phyloP scores from a whole-genome alignment of 2,797 vertebrate species.

The Threskiornis aethiopicus region DNA sequence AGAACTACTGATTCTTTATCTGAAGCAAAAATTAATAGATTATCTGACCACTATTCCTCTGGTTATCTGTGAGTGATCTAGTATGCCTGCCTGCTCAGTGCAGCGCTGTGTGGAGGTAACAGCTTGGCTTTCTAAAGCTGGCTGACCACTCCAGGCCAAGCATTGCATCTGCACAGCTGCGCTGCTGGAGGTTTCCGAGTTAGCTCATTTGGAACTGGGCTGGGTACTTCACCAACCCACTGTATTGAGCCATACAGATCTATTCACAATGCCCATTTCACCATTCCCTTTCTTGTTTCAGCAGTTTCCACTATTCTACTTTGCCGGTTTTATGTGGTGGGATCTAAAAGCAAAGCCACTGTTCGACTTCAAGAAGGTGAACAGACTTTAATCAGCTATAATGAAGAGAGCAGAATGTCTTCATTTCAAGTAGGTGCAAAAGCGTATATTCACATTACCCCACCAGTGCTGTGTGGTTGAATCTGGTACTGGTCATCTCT shows the following conservation, averaged over 20 bases:
- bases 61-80: neutral
- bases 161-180: neutral
- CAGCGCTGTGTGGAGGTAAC: neutral
- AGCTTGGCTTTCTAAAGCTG: neutral
- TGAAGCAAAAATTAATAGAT: neutral
- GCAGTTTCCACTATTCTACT: slow-evolving; percentile 4
- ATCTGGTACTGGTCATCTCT: neutral
- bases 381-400: slow-evolving; percentile 83
- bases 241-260: neutral
- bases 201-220: neutral
- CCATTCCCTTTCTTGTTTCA: neutral
- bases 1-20: neutral
- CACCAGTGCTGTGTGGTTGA: neutral
- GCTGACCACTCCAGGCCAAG: neutral
- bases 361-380: slow-evolving; percentile 56
- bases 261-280: neutral
- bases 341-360: neutral
- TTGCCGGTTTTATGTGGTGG: neutral
- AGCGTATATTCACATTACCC: neutral
- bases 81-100: neutral
- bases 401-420: slow-evolving; percentile 76
- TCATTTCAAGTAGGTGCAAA: slow-evolving; percentile 55
- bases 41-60: neutral
- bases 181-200: neutral
- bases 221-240: neutral